These are phyloP conservation scores for Achroia grisella DNA, from an alignment of 1,140 invertebrate genomes.

Conservation along the genomic window DNA sequence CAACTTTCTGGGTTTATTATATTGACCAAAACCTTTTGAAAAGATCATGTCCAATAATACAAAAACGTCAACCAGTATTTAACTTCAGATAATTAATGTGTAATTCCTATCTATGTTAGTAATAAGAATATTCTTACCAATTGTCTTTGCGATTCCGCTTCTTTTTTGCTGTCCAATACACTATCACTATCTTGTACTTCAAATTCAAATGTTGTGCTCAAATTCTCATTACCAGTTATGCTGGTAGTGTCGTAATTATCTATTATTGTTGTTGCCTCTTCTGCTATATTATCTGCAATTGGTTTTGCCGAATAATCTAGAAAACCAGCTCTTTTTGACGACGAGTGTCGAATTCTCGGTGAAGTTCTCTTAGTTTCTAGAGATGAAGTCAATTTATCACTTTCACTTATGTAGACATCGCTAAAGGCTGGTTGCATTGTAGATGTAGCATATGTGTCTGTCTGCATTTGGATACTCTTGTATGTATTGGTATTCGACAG, in stretches of 20 bases:
- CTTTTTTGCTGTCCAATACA: slow-evolving; percentile 14
- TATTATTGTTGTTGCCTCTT: slow-evolving; percentile 5
- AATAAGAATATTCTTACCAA: slow-evolving; percentile 31
- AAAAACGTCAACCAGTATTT: too few species aligned
- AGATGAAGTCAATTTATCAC: slow-evolving; percentile 29
- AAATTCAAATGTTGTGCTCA: slow-evolving; percentile 15
- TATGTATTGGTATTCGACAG: slow-evolving; percentile 1
- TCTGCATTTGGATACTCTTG: too few species aligned
- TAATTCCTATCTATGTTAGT: too few species aligned
- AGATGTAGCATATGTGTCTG: too few species aligned
- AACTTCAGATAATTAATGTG: too few species aligned
- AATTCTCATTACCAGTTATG: background rate
- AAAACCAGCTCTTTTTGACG: slow-evolving; percentile 49
- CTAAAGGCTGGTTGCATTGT: too few species aligned
- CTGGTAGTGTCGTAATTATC: background rate
- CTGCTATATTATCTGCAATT: background rate
- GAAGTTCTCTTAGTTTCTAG: slow-evolving; percentile 12
- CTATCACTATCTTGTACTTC: slow-evolving; percentile 16
- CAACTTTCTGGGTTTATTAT: too few species aligned
- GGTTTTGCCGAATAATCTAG: slow-evolving; percentile 37
- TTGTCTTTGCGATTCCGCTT: slow-evolving; percentile 32
- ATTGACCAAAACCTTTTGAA: too few species aligned
- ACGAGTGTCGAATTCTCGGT: slow-evolving; percentile 10
- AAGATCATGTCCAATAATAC: too few species aligned
- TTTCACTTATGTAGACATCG: background rate